Base-by-base conservation (phyloP, 2,797 vertebrate genomes). In the Galago senegalensis region DNA sequence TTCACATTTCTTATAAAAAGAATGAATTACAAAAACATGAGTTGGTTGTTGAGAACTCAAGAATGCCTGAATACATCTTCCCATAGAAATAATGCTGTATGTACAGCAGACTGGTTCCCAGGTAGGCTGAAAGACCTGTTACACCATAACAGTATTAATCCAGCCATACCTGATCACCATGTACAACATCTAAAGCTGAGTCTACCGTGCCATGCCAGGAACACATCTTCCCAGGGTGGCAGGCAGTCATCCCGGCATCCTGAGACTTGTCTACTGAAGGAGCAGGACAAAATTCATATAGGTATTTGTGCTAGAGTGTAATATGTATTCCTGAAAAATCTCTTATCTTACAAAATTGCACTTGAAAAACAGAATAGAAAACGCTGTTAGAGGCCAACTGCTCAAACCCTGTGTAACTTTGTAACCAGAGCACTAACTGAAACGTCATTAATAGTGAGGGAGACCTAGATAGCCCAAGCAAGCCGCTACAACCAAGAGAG, bases 341-440 rank as follows among this genome's bases (percentile, higher is more conserved):
- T 61, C 29, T 63, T 80, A 31, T 87, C 60, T 83, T 89, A 31
- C 40, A 73, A 96, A 81, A 93, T 2, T 63, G 29, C 49, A 58
- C 60, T 91, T 87, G 91, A 40, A 91, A 93, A 94, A 81, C 34
- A 63, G 58, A 37, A 53, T 69, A 27, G 93, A 93, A 89, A 95
- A 70, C 56, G 61, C 17, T 20, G 16, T 16, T 56, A 56, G 72
- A 63, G 79, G 31, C 14, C 31, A 77, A 88, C 70, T 21, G 27
- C 69, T 85, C 91, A 91, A 89, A 87, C 43, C 75, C 63, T 40
- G 9, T 17, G 86, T n/a, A 92, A 86, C 63, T 73, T 25, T 89
- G 86, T 61, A 96, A 91, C 73, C 79, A 89, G 77, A 92, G 89
- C 80, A 80, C 70, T 91, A 86, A 80, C 93, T 63, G 29, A 63